Conservation (phyloP, 37 sponge, comb jelly and placozoan genomes). For the Beroe forskalii region DNA sequence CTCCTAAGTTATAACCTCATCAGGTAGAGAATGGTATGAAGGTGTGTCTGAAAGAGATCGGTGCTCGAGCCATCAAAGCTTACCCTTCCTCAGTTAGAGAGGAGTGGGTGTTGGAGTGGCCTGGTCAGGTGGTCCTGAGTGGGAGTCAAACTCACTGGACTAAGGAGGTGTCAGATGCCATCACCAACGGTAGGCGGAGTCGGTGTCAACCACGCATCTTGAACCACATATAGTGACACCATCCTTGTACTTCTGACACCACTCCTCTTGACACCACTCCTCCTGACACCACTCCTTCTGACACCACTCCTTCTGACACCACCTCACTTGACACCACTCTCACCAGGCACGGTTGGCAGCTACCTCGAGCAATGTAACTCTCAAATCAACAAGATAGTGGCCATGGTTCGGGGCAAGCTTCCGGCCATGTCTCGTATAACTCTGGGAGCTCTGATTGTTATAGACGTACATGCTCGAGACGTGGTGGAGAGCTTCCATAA, state of each 20-base stretch:
- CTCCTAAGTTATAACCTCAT: too few relatives aligned
- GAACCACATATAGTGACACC: not conserved
- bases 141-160: constrained; percentile 68
- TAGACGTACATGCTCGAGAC: constrained; percentile 68
- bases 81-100: constrained; percentile 39
- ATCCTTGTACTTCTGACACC: not conserved
- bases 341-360: constrained; percentile 20
- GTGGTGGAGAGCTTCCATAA: constrained; percentile 62
- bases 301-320: not conserved
- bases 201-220: too few relatives aligned
- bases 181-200: not conserved
- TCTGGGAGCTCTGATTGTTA: constrained; percentile 68
- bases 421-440: constrained; percentile 67
- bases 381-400: constrained; percentile 66
- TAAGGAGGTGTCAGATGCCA: constrained; percentile 60
- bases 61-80: constrained; percentile 3
- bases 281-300: not conserved
- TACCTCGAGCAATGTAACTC: constrained; percentile 65
- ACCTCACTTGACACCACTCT: not conserved
- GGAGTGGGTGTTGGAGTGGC: constrained; percentile 68
- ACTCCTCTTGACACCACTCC: not conserved
- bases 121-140: constrained; percentile 68
- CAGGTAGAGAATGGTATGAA: constrained; percentile 68
- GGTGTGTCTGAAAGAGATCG: constrained; percentile 59
- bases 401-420: constrained; percentile 68